phyloP scores from a whole-genome alignment of 64 coral and sea anemone species.

The Stylophora pistillata region DNA sequence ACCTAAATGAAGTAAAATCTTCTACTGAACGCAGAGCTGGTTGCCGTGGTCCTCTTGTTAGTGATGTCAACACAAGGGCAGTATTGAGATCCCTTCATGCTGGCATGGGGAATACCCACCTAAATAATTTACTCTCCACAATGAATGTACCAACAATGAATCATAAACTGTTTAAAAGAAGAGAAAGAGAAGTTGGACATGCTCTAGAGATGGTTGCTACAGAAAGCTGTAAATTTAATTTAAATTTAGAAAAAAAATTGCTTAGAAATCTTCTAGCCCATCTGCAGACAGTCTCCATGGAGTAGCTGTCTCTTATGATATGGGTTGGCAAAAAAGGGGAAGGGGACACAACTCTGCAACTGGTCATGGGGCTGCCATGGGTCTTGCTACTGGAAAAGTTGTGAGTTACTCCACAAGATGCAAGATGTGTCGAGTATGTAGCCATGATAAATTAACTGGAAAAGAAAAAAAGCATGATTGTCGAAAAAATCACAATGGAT shows the following conservation, averaged over 20 bases:
- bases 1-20: slow-evolving; percentile 44
- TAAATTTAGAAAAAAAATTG: slow-evolving; percentile 42
- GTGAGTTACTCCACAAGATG: slow-evolving; percentile 60
- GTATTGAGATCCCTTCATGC: slow-evolving; percentile 48
- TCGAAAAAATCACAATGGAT: slow-evolving; percentile 67
- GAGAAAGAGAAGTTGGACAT: slow-evolving; percentile 68
- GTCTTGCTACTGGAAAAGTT: slow-evolving; percentile 61
- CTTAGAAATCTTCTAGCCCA: neutral
- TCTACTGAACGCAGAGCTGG: slow-evolving; percentile 59
- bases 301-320: slow-evolving; percentile 13
- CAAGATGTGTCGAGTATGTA: slow-evolving; percentile 59
- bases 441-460: slow-evolving; percentile 32
- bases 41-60: slow-evolving; percentile 27
- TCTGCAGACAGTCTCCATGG: neutral
- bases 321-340: slow-evolving; percentile 34
- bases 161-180: slow-evolving; percentile 18
- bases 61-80: slow-evolving; percentile 58
- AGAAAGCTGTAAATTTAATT: slow-evolving; percentile 24
- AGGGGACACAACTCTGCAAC: slow-evolving; percentile 18
- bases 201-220: slow-evolving; percentile 52
- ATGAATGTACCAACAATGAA: slow-evolving; percentile 80
- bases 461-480: slow-evolving; percentile 71
- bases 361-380: slow-evolving; percentile 58
- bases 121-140: slow-evolving; percentile 55
- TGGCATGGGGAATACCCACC: slow-evolving; percentile 60